Percentiles rank a stretch among this genome's conserved stretches.
Evolutionary conservation across 2,888 invertebrate genomes (phyloP).

Genomic region (Thelaira solivaga): DNA sequence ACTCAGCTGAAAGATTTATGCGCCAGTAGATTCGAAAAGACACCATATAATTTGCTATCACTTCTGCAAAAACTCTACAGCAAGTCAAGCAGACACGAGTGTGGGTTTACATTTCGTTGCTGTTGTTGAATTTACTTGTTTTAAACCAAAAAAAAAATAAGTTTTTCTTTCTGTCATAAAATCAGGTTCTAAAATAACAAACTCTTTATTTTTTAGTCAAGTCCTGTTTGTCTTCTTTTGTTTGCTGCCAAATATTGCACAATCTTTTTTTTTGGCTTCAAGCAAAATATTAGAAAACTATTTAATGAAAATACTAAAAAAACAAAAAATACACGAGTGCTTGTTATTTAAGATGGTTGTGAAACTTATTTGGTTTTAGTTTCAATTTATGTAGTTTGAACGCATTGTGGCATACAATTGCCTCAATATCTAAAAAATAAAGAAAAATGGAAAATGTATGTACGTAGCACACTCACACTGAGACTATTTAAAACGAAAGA

Average conservation of each 20-base stretch:
- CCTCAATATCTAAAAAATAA: constrained; percentile 14
- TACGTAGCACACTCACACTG: too few species aligned
- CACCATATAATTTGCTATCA: neutral
- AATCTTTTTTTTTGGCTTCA: neutral
- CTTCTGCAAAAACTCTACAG: neutral
- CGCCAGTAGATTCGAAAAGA: constrained; percentile 5
- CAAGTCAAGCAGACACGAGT: neutral
- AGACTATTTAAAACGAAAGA: constrained; percentile 63
- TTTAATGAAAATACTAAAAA: neutral
- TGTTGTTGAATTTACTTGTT: neutral
- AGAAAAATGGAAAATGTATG: too few species aligned
- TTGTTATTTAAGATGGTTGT: constrained; percentile 2
- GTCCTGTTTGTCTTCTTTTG: constrained; percentile 1
- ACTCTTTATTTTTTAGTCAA: neutral
- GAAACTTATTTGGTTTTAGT: constrained; percentile 18
- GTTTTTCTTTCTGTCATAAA: neutral
- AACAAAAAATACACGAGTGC: neutral
- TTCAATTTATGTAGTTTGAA: constrained; percentile 17
- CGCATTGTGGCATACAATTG: constrained; percentile 42
- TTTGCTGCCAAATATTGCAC: constrained; percentile 11
- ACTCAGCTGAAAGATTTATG: neutral
- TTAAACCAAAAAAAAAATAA: neutral
- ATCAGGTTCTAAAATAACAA: constrained; percentile 10
- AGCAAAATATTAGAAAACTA: constrained; percentile 29
- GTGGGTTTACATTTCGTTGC: neutral